Evolutionary conservation across 2,888 invertebrate genomes (phyloP).

Genomic region (Drosophila anceps): DNA sequence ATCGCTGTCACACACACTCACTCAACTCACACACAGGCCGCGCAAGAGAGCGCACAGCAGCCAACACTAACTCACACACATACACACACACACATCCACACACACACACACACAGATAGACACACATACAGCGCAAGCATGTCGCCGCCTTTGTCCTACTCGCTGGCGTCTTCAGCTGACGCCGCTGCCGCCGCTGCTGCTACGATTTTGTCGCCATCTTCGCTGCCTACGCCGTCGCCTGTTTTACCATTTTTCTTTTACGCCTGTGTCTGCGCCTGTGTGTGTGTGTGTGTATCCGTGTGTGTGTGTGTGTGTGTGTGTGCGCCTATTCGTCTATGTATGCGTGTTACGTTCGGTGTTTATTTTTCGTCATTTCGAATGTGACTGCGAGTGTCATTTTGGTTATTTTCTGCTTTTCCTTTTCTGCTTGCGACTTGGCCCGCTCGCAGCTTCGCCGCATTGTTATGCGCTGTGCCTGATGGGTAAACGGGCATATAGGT

Average conservation of each 20-base stretch:
- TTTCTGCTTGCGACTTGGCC: slow-evolving; percentile 11
- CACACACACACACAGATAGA: slow-evolving; percentile 1
- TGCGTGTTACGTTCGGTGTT: slow-evolving; percentile 64
- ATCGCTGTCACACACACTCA: slow-evolving; percentile 59
- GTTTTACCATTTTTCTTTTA: slow-evolving; percentile 68
- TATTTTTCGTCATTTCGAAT: slow-evolving; percentile 76
- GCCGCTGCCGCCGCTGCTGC: slow-evolving; percentile 26
- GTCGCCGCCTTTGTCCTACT: slow-evolving; percentile 61
- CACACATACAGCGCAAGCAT: slow-evolving; percentile 34
- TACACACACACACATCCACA: slow-evolving; percentile 1
- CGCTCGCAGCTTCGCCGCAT: slow-evolving; percentile 28
- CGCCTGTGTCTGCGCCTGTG: slow-evolving; percentile 38
- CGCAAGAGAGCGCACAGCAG: slow-evolving; percentile 49
- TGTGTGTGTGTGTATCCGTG: slow-evolving; percentile 11
- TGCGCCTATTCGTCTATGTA: slow-evolving; percentile 43
- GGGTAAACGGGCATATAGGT: not conserved
- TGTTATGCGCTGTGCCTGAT: not conserved
- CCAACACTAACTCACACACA: slow-evolving; percentile 28
- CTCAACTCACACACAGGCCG: slow-evolving; percentile 25
- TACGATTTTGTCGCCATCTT: slow-evolving; percentile 26
- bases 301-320: not conserved
- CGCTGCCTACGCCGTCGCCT: slow-evolving; percentile 37
- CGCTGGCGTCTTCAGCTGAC: slow-evolving; percentile 43
- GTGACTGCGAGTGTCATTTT: slow-evolving; percentile 72
- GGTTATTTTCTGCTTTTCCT: slow-evolving; percentile 21